These are phyloP conservation scores for Apamea sordens DNA, from an alignment of 2,888 invertebrate genomes.

Conservation along the genomic window DNA sequence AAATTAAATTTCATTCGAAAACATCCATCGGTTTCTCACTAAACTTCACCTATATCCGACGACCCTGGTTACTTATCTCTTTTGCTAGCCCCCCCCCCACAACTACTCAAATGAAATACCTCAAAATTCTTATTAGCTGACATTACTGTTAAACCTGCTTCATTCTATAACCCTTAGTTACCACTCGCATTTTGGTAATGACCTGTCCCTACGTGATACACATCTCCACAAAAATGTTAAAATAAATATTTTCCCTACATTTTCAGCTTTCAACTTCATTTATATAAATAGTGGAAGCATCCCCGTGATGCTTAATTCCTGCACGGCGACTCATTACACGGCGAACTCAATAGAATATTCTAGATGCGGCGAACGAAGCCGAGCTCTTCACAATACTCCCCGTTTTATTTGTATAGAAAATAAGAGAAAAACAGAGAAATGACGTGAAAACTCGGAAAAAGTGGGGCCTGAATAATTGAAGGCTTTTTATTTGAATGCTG, in stretches of 20 bases:
- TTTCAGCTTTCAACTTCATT: slow-evolving; percentile 33
- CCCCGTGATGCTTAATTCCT: slow-evolving; percentile 59
- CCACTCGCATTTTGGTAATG: slow-evolving; percentile 17
- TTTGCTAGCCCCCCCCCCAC: not conserved
- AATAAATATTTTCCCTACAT: slow-evolving; percentile 13
- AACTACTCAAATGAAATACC: not conserved
- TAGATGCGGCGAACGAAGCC: slow-evolving; percentile 51
- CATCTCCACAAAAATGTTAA: not conserved
- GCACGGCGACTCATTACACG: slow-evolving; percentile 65
- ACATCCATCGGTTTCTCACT: too few relatives aligned
- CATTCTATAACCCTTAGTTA: not conserved
- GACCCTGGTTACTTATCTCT: not conserved
- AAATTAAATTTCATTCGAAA: too few relatives aligned
- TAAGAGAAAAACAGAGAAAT: slow-evolving; percentile 57
- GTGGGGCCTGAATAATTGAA: slow-evolving; percentile 64
- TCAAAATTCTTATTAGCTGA: not conserved
- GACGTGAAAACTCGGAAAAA: slow-evolving; percentile 46
- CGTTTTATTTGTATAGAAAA: slow-evolving; percentile 62
- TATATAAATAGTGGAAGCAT: slow-evolving; percentile 39
- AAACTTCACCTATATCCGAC: too few relatives aligned
- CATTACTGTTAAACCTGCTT: not conserved
- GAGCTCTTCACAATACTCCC: slow-evolving; percentile 38
- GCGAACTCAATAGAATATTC: slow-evolving; percentile 66
- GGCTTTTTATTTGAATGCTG: slow-evolving; percentile 30
- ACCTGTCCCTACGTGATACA: slow-evolving; percentile 6